Evolutionary conservation across 2,797 vertebrate genomes (phyloP).

Genomic region (Toxotes lorentzi): DNA sequence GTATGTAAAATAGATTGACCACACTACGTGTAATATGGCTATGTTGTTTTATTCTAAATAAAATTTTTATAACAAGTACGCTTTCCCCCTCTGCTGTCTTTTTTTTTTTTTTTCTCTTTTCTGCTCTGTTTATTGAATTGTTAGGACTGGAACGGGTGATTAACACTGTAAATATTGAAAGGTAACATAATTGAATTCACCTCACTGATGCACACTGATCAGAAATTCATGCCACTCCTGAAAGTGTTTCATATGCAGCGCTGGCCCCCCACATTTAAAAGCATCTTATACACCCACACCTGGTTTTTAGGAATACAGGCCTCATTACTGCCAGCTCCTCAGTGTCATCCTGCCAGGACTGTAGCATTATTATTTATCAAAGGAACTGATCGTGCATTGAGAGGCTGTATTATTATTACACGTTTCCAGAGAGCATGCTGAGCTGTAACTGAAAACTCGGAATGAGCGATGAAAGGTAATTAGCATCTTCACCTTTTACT

Average conservation of each 20-base stretch:
- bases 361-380: conserved; percentile 54
- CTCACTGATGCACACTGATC: conserved; percentile 13
- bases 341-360: conserved; percentile 23
- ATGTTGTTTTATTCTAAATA: conserved; percentile 91
- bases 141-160: not conserved
- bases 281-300: conserved; percentile 11
- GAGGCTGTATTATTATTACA: conserved; percentile 50
- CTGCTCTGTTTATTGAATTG: not conserved
- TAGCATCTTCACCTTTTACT: conserved; percentile 35
- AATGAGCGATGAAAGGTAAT: conserved; percentile 70
- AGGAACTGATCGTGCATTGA: conserved; percentile 50
- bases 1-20: conserved; percentile 88
- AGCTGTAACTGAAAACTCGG: conserved; percentile 46
- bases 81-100: not conserved
- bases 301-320: conserved; percentile 26
- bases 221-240: conserved; percentile 17
- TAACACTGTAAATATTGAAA: conserved; percentile 23
- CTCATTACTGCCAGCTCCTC: conserved; percentile 45
- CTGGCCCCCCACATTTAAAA: conserved; percentile 14
- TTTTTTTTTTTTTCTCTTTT: not conserved
- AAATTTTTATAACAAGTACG: conserved; percentile 86
- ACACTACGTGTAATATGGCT: conserved; percentile 90
- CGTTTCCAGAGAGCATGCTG: conserved; percentile 49
- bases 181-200: conserved; percentile 20
- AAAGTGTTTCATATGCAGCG: conserved; percentile 13